These are phyloP conservation scores for Cyprinodon variegatus DNA, from an alignment of 2,113 vertebrate species.

Conservation along the genomic window DNA sequence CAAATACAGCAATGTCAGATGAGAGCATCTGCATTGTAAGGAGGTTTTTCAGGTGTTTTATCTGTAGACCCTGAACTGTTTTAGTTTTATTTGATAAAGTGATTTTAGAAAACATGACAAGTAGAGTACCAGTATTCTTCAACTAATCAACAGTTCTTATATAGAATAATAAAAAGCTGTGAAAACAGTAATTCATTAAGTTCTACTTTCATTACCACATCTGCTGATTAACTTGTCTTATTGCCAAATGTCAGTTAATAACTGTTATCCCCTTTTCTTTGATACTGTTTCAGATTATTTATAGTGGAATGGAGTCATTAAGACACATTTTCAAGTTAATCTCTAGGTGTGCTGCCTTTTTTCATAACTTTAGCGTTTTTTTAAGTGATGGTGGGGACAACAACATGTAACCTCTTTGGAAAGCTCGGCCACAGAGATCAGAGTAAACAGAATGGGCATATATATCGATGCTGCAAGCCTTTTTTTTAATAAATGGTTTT, in stretches of 20 bases:
- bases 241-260: background rate
- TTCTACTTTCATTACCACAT: too few species aligned
- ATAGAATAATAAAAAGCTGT: too few species aligned
- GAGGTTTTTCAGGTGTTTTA: background rate
- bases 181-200: too few species aligned
- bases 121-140: too few species aligned
- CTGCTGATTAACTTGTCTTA: too few species aligned
- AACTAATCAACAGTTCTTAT: too few species aligned
- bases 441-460: background rate
- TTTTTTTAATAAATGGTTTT: background rate
- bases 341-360: conserved; percentile 27
- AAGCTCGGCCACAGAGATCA: background rate
- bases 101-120: background rate
- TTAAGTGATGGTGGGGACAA: too few species aligned
- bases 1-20: background rate
- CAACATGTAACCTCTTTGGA: too few species aligned
- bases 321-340: background rate
- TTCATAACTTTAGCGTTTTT: background rate
- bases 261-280: background rate
- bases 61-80: background rate
- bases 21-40: background rate
- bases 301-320: background rate
- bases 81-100: background rate
- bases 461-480: background rate
- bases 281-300: background rate